Evolutionary conservation across 23 tunicate species (phyloP).

Genomic region (Trididemnum miniatum): DNA sequence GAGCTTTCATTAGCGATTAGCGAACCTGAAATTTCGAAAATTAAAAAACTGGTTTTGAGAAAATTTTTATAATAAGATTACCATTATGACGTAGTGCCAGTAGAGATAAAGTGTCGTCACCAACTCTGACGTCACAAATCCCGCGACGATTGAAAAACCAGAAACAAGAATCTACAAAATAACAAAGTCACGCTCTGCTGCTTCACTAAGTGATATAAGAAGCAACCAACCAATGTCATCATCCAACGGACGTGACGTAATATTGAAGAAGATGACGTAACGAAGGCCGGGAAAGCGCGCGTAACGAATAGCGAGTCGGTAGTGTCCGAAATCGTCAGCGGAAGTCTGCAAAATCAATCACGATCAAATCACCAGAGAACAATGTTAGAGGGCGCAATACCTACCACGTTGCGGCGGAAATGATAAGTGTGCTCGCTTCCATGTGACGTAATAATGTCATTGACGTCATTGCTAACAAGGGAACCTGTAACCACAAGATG

Average conservation of each 20-base stretch:
- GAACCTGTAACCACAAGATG: neutral
- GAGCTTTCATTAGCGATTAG: neutral
- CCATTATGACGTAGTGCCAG: neutral
- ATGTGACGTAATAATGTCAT: neutral
- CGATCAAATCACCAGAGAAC: neutral
- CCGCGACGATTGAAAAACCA: neutral
- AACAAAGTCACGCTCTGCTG: too few species aligned
- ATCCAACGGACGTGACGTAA: neutral
- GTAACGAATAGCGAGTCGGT: neutral
- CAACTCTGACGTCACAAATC: neutral
- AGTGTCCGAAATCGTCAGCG: neutral
- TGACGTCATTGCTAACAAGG: neutral
- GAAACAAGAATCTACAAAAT: neutral
- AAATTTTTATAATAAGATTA: neutral
- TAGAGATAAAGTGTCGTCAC: neutral
- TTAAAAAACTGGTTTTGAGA: neutral
- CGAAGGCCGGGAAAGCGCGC: neutral
- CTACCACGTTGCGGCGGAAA: neutral
- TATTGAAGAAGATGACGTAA: neutral
- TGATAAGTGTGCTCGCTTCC: neutral
- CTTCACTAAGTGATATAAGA: neutral
- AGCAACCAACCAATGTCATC: neutral
- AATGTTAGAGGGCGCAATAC: neutral
- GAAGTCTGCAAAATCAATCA: constrained; percentile 3
- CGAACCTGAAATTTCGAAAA: too few species aligned